phyloP scores from a whole-genome alignment of 2,888 invertebrate genomes.

The Drosophila meridiana region DNA sequence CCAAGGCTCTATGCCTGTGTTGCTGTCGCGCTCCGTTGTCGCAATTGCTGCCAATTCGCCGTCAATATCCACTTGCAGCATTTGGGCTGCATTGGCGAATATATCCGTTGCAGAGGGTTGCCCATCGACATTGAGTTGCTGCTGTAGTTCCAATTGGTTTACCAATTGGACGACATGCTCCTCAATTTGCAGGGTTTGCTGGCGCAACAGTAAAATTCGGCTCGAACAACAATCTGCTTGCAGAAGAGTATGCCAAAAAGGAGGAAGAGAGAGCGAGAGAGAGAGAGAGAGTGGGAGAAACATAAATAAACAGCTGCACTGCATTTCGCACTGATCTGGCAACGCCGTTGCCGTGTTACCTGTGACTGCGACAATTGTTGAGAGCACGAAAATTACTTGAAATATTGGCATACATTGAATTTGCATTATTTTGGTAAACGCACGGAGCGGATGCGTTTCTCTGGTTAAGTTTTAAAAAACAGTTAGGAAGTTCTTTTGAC shows the following conservation, averaged over 20 bases:
- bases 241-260: not conserved
- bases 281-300: slow-evolving; percentile 12
- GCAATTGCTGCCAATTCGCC: slow-evolving; percentile 38
- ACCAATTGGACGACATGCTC: slow-evolving; percentile 69
- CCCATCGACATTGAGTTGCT: slow-evolving; percentile 31
- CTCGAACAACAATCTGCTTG: slow-evolving; percentile 84
- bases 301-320: slow-evolving; percentile 35
- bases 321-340: slow-evolving; percentile 40
- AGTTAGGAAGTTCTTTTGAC: slow-evolving; percentile 13
- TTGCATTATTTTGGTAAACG: slow-evolving; percentile 65
- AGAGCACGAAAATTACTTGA: slow-evolving; percentile 84
- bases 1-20: slow-evolving; percentile 40
- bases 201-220: slow-evolving; percentile 83
- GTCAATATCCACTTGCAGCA: slow-evolving; percentile 25
- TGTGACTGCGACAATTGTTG: slow-evolving; percentile 84
- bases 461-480: slow-evolving; percentile 31
- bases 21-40: slow-evolving; percentile 48
- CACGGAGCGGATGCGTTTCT: slow-evolving; percentile 44
- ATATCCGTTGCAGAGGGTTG: slow-evolving; percentile 23
- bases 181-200: slow-evolving; percentile 80
- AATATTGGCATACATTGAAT: slow-evolving; percentile 75
- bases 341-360: slow-evolving; percentile 66
- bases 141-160: slow-evolving; percentile 66
- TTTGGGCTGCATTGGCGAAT: slow-evolving; percentile 31
- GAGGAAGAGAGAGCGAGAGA: not conserved